Percentiles rank a stretch among this genome's conserved stretches.
Conservation (phyloP, 37 sponge, comb jelly and placozoan species). For the Spongia lamella region DNA sequence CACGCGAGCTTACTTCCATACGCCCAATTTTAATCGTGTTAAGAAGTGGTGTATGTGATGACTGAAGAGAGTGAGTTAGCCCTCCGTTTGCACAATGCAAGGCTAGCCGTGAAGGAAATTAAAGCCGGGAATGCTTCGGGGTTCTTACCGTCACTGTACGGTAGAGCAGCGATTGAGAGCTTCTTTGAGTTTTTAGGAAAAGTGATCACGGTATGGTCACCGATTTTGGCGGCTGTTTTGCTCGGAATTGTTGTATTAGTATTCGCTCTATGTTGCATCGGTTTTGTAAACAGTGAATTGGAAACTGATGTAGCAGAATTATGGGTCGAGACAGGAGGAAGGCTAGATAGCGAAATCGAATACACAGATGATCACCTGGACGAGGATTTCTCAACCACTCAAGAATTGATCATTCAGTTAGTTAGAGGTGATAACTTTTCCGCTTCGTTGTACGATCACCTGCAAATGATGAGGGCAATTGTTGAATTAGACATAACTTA, state of each 20-base stretch:
- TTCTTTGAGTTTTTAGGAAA: slow-evolving; percentile 5
- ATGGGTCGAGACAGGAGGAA: slow-evolving; percentile 40
- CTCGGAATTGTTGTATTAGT: not conserved
- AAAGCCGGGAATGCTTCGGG: slow-evolving; percentile 18
- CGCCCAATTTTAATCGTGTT: no score
- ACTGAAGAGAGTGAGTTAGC: no score
- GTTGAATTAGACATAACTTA: not conserved
- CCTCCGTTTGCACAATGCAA: slow-evolving; percentile 9
- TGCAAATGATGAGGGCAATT: not conserved
- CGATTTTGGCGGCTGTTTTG: not conserved
- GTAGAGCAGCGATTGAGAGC: slow-evolving; percentile 26
- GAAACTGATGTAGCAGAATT: slow-evolving; percentile 42
- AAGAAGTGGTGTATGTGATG: no score
- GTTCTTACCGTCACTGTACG: not conserved
- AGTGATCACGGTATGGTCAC: slow-evolving; percentile 6
- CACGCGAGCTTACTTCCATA: no score
- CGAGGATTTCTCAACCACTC: not conserved
- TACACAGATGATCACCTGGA: slow-evolving; percentile 26
- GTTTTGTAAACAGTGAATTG: not conserved
- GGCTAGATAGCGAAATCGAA: slow-evolving; percentile 15
- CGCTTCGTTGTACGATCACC: slow-evolving; percentile 15
- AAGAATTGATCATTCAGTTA: slow-evolving; percentile 27
- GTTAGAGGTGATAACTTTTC: not conserved
- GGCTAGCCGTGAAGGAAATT: slow-evolving; percentile 22
- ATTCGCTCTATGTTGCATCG: not conserved